These are phyloP conservation scores for Andrena dorsata DNA, from an alignment of 2,888 invertebrate species.

Conservation along the genomic window DNA sequence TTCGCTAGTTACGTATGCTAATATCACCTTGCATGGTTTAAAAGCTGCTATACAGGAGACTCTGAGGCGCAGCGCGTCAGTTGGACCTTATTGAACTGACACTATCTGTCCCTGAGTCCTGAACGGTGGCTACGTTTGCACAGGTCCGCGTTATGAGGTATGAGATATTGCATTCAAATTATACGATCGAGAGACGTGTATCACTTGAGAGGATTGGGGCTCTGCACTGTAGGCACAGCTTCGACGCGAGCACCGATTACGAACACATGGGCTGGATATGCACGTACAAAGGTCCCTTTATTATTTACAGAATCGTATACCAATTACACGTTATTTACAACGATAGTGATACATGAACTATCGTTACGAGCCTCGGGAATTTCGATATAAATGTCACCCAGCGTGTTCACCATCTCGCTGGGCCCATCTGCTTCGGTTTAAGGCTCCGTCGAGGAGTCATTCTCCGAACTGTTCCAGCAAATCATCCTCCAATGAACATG, in stretches of 20 bases:
- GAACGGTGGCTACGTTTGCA: too few relatives aligned
- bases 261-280: not conserved
- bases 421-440: not conserved
- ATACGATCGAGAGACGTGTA: not conserved
- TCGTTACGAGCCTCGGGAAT: not conserved
- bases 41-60: too few relatives aligned
- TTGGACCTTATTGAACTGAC: too few relatives aligned
- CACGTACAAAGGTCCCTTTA: slow-evolving; percentile 27
- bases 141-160: too few relatives aligned
- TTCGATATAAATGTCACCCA: not conserved
- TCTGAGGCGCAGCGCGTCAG: too few relatives aligned
- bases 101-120: not conserved
- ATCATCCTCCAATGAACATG: slow-evolving; percentile 60
- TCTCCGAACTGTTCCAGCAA: slow-evolving; percentile 26
- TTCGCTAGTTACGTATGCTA: too few relatives aligned
- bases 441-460: slow-evolving; percentile 24
- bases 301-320: slow-evolving; percentile 38
- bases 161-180: not conserved
- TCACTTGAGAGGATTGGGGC: too few relatives aligned
- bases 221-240: too few relatives aligned
- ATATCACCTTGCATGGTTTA: too few relatives aligned
- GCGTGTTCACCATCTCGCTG: not conserved
- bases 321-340: slow-evolving; percentile 31
- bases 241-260: not conserved
- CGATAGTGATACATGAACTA: slow-evolving; percentile 9